Evolutionary conservation across 2,888 invertebrate species (phyloP), one percentile per base, ranked within the genome.

Genomic region (Ennomos quercinarius): DNA sequence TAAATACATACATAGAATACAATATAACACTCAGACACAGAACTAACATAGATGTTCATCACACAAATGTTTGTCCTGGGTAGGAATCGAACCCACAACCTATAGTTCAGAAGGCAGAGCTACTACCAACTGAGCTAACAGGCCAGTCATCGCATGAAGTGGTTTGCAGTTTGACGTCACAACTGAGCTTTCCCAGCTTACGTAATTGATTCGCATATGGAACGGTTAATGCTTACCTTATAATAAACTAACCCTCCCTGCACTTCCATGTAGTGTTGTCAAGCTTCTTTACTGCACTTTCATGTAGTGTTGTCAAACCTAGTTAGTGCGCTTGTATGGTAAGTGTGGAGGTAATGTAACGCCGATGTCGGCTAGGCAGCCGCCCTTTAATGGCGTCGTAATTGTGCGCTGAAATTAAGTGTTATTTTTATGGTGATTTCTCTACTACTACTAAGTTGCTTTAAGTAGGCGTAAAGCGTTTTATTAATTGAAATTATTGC

Each of bases 361-460:
- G 80, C 80, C 82, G 77, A 76, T 83, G 83, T 81, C 77, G 82
- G 77, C 84, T 78, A 85, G 80, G 87, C 87, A 85, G 83, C 83
- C 83, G 83, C 89, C 89, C 88, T 87, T 90, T 91, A 89, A 91
- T 78, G 73, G 83, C 87, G 73, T 87, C 88, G 87, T 91, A 89
- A 91, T 91, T 86, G 91, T 87, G 84, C 86, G 78, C 89, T 90
- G 84, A 91, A 91, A 91, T 91, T 90, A 90, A 92, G 91, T 91
- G 91, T 91, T 91, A 91, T 91, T 92, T 91, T 91, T 91, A 92
- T 92, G 91, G 86, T 91, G 90, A 92, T 91, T 91, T 89, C 90
- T 83, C 86, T 86, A 89, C 89, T 84, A 87, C 89, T 91, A 90
- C 91, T 89, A 79, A 90, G 91, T 91, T 89, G 91, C 87, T 86